Base-by-base conservation (phyloP, 2,888 invertebrate genomes). In the Lathronympha strigana region DNA sequence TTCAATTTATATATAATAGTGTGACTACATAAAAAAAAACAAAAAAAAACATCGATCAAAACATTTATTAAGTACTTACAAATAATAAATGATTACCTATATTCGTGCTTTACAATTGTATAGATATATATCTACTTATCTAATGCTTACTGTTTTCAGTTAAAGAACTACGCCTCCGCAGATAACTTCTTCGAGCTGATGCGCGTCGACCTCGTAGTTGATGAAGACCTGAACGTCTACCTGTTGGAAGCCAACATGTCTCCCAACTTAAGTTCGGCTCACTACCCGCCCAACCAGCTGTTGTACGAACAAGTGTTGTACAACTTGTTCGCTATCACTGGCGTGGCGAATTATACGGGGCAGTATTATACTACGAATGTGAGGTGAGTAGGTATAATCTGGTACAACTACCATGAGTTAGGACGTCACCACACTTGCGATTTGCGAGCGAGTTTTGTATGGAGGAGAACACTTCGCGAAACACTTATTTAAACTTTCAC, bases 201-300 rank as follows among this genome's bases (percentile, higher is more conserved):
- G 88, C 94, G 99, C 31, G 97, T 99, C 80, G 99, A 99, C 85
- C 95, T 99, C 80, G 95, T 98, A 0, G 90, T 99, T 1, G 98
- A 99, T 81, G 96, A 97, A 71, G 91, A 97, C 61, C 83, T 99
- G 0, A 96, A 95, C 54, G 96, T 98, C 0, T 96, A 94, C 77
- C 91, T 98, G 5, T 95, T 99, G 94, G 99, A 99, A 91, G 98
- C 98, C 0, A 99, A 99, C 80, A 99, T 99, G 99, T 98, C 98
- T 13, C 99, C 99, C 0, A 99, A 99, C 92, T 93, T 99, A 66
- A 98, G 98, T 0, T 98, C 98, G 0, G 96, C 96, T 0, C 98
- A 99, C 86, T 99, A 95, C 82, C 95, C 96, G n/a, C 96, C 95
- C 0, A 99, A 99, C 85, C 93, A 94, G 69, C 84, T 97, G 28